Conservation (phyloP, 2,113 vertebrate genomes). For the Noturus placidus region DNA sequence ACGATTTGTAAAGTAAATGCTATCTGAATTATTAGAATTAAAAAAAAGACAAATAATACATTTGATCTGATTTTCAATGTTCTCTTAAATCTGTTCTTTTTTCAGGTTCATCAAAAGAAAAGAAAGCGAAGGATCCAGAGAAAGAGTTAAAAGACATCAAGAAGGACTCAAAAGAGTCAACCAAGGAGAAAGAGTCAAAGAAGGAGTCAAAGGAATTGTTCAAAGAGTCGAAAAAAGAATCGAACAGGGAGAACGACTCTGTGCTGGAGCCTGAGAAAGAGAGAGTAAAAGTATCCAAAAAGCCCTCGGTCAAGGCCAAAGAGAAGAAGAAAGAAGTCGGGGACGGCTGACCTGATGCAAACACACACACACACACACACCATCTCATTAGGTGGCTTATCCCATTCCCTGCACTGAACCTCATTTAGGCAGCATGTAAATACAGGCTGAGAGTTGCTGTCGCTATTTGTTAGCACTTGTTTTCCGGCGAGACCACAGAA, state of each 20-base stretch:
- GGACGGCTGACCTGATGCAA: constrained; percentile 57
- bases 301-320: constrained; percentile 68
- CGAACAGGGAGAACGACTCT: constrained; percentile 48
- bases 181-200: constrained; percentile 59
- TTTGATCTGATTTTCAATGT: neutral
- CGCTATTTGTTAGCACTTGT: neutral
- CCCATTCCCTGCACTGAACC: constrained; percentile 5
- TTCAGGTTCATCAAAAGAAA: constrained; percentile 53
- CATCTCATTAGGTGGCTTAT: constrained; percentile 28
- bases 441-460: neutral
- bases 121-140: constrained; percentile 33
- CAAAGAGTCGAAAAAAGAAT: constrained; percentile 40
- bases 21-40: neutral
- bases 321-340: constrained; percentile 70
- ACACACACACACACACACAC: constrained; percentile 11
- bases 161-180: constrained; percentile 63
- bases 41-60: neutral
- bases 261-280: constrained; percentile 58
- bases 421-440: constrained; percentile 28
- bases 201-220: constrained; percentile 50
- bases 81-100: neutral
- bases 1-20: neutral
- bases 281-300: constrained; percentile 65
- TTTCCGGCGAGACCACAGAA: neutral
- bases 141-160: constrained; percentile 40